Conservation (phyloP, 2,113 vertebrate genomes). For the Dunckerocampus dactyliophorus region DNA sequence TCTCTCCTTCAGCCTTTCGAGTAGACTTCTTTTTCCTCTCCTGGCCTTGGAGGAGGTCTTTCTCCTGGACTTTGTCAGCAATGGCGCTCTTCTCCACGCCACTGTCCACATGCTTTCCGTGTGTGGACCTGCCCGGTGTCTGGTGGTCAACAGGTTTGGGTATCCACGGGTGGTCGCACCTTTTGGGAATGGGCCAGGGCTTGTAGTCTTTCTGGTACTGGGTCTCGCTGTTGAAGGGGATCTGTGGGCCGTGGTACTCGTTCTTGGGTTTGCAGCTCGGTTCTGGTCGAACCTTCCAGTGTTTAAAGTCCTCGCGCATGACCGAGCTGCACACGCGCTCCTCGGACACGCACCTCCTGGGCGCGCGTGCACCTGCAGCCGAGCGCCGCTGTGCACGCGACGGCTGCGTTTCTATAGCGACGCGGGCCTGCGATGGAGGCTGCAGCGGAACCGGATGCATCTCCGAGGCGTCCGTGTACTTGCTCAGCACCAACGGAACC, state of each 20-base stretch:
- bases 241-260: constrained; percentile 87
- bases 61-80: constrained; percentile 74
- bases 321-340: constrained; percentile 79
- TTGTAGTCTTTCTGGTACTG: constrained; percentile 98
- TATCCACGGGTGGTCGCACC: constrained; percentile 93
- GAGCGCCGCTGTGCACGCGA: constrained; percentile 60
- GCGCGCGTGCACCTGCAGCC: constrained; percentile 51
- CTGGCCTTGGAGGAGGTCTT: constrained; percentile 56
- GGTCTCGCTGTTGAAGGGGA: constrained; percentile 87
- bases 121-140: constrained; percentile 39
- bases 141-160: constrained; percentile 73
- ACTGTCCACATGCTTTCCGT: constrained; percentile 50
- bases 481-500: constrained; percentile 91
- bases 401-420: constrained; percentile 83
- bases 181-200: constrained; percentile 89
- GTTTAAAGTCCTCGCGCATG: constrained; percentile 91
- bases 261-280: constrained; percentile 91
- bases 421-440: constrained; percentile 66
- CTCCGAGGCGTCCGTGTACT: constrained; percentile 90
- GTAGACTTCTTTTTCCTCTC: constrained; percentile 57
- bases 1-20: constrained; percentile 47
- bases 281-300: constrained; percentile 89
- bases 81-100: constrained; percentile 74
- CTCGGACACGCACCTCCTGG: constrained; percentile 60
- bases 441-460: constrained; percentile 74